Conservation (phyloP, 2,797 vertebrate genomes). For the Coreius guichenoti region DNA sequence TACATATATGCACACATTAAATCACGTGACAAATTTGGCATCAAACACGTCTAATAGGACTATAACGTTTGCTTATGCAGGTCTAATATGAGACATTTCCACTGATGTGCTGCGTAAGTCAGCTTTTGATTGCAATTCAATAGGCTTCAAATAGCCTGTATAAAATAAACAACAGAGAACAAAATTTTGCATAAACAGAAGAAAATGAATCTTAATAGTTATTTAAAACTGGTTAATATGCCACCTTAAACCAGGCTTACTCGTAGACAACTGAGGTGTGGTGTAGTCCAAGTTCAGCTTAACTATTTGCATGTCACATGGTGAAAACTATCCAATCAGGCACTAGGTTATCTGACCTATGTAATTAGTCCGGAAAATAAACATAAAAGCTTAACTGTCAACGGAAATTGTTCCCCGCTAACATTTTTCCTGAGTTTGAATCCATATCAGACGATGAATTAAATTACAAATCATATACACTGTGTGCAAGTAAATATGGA, state of each 20-base stretch:
- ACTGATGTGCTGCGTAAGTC: neutral
- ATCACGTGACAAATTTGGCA: neutral
- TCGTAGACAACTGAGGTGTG: neutral
- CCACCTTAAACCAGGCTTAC: neutral
- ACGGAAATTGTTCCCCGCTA: slow-evolving; percentile 50
- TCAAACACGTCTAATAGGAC: neutral
- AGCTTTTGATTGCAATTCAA: neutral
- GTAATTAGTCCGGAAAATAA: slow-evolving; percentile 62
- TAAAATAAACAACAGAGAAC: too few species aligned
- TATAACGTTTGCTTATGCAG: neutral
- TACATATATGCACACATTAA: neutral
- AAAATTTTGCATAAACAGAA: neutral
- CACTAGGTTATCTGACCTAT: slow-evolving; percentile 53
- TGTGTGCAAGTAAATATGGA: slow-evolving; percentile 58
- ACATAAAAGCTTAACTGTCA: slow-evolving; percentile 64
- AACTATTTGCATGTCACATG: slow-evolving; percentile 68
- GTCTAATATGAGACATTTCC: neutral
- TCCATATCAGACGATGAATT: slow-evolving; percentile 41
- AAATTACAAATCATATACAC: slow-evolving; percentile 27
- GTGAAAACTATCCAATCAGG: slow-evolving; percentile 61
- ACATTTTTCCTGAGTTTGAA: slow-evolving; percentile 36
- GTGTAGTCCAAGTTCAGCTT: slow-evolving; percentile 28
- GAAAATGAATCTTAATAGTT: neutral
- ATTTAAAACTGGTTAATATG: neutral
- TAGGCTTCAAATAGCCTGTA: neutral